phyloP scores from a whole-genome alignment of 2,888 invertebrate species.

The Chrysodeixis includens region DNA sequence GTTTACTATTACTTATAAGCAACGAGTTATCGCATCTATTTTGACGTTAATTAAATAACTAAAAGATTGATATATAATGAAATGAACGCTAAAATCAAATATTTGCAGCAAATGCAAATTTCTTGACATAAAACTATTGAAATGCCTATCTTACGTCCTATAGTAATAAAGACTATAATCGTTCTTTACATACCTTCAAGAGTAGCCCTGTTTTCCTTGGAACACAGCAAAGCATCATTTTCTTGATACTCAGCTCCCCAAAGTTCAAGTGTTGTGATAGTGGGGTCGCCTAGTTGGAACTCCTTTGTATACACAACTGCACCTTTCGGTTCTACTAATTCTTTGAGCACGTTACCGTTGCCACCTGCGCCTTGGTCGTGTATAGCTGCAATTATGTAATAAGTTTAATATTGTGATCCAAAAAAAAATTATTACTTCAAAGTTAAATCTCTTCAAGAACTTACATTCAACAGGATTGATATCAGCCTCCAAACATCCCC shows the following conservation, averaged over 20 bases:
- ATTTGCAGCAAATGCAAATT: too few species aligned
- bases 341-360: conserved; percentile 98
- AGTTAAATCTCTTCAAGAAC: conserved; percentile 46
- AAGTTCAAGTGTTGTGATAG: conserved; percentile 96
- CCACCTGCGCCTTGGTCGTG: conserved; percentile 99
- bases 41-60: too few species aligned
- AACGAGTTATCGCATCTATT: too few species aligned
- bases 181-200: conserved; percentile 85
- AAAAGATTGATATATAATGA: too few species aligned
- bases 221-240: conserved; percentile 96
- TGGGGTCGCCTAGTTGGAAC: conserved; percentile 98
- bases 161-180: too few species aligned
- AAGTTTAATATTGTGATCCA: neutral
- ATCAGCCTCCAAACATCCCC: conserved; percentile 96
- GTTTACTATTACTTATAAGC: too few species aligned
- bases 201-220: conserved; percentile 90
- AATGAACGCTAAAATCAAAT: too few species aligned
- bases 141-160: too few species aligned
- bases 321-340: conserved; percentile 98
- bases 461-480: conserved; percentile 94
- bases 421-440: too few species aligned
- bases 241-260: conserved; percentile 99
- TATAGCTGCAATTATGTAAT: conserved; percentile 90
- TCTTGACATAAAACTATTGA: too few species aligned
- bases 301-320: conserved; percentile 96